Conservation (phyloP, 1,140 invertebrate genomes). For the Meloidogyne chitwoodi region DNA sequence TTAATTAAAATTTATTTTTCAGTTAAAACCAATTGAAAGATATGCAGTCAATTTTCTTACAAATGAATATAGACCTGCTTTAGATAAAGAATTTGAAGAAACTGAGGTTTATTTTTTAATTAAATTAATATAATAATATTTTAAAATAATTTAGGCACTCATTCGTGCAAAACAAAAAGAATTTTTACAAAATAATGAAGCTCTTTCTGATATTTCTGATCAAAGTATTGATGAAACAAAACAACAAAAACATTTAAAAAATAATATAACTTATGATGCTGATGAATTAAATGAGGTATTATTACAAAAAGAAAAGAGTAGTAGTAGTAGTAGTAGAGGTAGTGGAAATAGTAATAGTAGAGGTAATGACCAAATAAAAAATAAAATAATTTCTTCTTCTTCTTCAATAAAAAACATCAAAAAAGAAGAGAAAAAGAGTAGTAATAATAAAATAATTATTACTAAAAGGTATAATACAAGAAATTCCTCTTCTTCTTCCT, state of each 20-base stretch:
- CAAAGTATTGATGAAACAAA: neutral
- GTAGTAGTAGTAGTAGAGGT: neutral
- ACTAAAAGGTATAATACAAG: neutral
- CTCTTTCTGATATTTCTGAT: conserved; percentile 1
- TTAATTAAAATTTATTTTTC: neutral
- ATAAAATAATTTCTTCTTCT: too few relatives aligned
- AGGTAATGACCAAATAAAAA: too few relatives aligned
- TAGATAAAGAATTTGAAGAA: conserved; percentile 34
- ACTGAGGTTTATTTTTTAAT: conserved; percentile 15
- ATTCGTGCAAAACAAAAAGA: conserved; percentile 28
- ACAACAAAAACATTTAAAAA: neutral
- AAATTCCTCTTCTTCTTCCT: neutral
- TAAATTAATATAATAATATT: neutral
- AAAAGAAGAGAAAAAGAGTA: neutral
- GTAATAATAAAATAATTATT: neutral
- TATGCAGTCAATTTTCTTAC: conserved; percentile 48
- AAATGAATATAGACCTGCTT: conserved; percentile 22
- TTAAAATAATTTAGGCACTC: conserved; percentile 27
- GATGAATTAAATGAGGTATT: conserved; percentile 11
- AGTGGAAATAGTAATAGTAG: neutral
- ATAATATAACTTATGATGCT: conserved; percentile 2
- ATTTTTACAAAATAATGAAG: conserved; percentile 16
- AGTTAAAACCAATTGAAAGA: conserved; percentile 54
- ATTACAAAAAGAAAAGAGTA: neutral
- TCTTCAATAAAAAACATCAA: neutral